phyloP scores from a whole-genome alignment of 1,140 invertebrate species.

The Ericerus pela region DNA sequence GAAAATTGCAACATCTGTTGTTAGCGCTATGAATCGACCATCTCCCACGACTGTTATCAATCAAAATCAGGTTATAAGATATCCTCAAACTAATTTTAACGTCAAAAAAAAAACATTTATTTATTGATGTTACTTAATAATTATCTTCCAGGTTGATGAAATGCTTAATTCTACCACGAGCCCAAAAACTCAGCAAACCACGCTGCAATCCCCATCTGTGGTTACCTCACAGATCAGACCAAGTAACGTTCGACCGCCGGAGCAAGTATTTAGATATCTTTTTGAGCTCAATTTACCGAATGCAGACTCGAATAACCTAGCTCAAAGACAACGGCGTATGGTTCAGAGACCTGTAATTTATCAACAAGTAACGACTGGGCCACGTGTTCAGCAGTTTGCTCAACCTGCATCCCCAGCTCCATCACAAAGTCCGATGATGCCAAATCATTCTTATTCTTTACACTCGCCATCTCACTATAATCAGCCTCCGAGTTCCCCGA shows the following conservation, averaged over 20 bases:
- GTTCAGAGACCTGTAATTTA: too few species aligned
- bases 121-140: not conserved
- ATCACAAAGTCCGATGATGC: constrained; percentile 43
- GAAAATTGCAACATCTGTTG: constrained; percentile 13
- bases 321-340: constrained; percentile 20
- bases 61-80: not conserved
- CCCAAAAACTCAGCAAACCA: not conserved
- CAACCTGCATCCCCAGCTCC: constrained; percentile 47
- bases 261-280: not conserved
- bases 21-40: constrained; percentile 29
- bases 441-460: constrained; percentile 20
- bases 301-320: constrained; percentile 15
- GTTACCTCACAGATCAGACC: not conserved
- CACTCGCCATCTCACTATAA: constrained; percentile 11
- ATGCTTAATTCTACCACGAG: not conserved
- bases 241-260: not conserved
- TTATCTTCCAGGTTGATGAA: not conserved
- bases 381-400: constrained; percentile 29
- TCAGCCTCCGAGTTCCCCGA: constrained; percentile 31
- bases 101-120: not conserved
- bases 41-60: constrained; percentile 22
- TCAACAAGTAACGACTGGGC: too few species aligned
- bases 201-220: not conserved
- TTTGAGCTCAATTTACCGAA: too few species aligned
- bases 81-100: not conserved